Percentiles rank a stretch among this genome's conserved stretches.
These are phyloP conservation scores for Rhinopomastus cyanomelas DNA, from an alignment of 2,113 vertebrate genomes.

Conservation along the genomic window DNA sequence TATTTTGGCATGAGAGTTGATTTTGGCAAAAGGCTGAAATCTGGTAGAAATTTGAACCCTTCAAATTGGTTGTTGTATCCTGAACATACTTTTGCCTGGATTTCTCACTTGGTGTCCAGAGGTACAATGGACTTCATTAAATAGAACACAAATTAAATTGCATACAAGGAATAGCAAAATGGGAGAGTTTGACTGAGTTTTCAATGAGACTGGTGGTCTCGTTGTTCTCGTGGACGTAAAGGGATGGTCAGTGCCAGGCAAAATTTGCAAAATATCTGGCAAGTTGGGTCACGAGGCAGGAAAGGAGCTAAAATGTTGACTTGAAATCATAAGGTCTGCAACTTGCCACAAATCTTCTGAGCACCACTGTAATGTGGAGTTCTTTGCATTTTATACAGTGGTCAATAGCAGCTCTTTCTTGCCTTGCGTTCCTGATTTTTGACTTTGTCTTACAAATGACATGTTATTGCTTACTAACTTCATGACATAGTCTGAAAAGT, in stretches of 20 bases:
- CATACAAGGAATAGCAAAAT: neutral
- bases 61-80: neutral
- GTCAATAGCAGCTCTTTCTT: neutral
- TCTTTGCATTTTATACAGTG: neutral
- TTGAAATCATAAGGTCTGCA: neutral
- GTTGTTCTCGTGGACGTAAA: neutral
- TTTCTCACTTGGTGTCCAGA: neutral
- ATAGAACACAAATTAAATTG: neutral
- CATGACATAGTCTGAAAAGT: neutral
- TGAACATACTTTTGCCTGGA: neutral
- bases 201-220: fast-evolving
- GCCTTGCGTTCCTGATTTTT: neutral
- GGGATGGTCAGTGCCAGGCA: neutral
- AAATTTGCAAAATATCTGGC: neutral
- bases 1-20: neutral
- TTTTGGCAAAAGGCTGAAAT: neutral
- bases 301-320: neutral
- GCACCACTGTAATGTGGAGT: neutral
- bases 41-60: neutral
- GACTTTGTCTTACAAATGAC: neutral
- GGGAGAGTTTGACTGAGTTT: neutral
- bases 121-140: neutral
- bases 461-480: neutral
- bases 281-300: neutral
- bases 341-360: neutral